Evolutionary conservation across 2,888 invertebrate species (phyloP).

Genomic region (Parnassius mnemosyne): DNA sequence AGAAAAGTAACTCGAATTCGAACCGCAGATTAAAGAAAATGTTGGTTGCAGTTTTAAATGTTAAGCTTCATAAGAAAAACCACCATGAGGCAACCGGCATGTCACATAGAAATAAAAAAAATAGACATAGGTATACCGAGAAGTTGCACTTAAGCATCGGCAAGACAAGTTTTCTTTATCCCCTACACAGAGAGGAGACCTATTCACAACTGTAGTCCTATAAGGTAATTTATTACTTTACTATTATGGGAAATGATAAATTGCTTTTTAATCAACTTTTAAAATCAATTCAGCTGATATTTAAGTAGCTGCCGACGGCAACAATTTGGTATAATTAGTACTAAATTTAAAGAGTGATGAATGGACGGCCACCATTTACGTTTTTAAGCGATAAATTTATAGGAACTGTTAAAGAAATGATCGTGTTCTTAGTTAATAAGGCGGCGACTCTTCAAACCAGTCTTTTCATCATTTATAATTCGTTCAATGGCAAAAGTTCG

Average conservation of each 20-base stretch:
- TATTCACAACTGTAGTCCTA: too few relatives aligned
- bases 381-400: slow-evolving; percentile 36
- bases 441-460: slow-evolving; percentile 14
- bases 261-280: neutral
- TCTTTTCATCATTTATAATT: slow-evolving; percentile 9
- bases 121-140: too few relatives aligned
- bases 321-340: slow-evolving; percentile 15
- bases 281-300: slow-evolving; percentile 12
- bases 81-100: too few relatives aligned
- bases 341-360: slow-evolving; percentile 29
- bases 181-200: too few relatives aligned
- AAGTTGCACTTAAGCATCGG: too few relatives aligned
- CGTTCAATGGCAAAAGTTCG: slow-evolving; percentile 1
- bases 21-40: too few relatives aligned
- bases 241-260: neutral
- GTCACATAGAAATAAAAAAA: too few relatives aligned
- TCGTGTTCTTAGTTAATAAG: slow-evolving; percentile 20
- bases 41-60: too few relatives aligned
- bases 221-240: too few relatives aligned
- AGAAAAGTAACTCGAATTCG: too few relatives aligned
- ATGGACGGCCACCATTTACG: slow-evolving; percentile 32
- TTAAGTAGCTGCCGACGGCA: slow-evolving; percentile 14
- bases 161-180: too few relatives aligned
- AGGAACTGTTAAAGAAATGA: slow-evolving; percentile 24
- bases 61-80: too few relatives aligned